Conservation (phyloP, 2,113 vertebrate species). For the Panurus biarmicus region DNA sequence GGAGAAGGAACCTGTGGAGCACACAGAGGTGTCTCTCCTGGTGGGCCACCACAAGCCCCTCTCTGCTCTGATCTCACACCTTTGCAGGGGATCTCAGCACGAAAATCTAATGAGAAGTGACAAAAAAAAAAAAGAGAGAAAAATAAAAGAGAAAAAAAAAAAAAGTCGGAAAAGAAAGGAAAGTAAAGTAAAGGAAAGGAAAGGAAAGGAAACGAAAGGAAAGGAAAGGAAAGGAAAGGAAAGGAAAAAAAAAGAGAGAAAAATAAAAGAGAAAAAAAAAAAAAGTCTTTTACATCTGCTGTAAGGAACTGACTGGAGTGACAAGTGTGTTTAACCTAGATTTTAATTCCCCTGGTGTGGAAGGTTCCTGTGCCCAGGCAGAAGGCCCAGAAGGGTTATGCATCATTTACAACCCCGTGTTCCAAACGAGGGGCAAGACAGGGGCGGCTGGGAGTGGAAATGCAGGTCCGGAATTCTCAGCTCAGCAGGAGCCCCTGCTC, state of each 20-base stretch:
- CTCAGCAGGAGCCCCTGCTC: slow-evolving; percentile 14
- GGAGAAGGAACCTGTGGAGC: not conserved
- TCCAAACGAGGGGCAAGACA: not conserved
- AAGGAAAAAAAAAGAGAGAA: not conserved
- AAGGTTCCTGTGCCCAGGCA: slow-evolving; percentile 18
- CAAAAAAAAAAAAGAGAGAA: not conserved
- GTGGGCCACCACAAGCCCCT: not conserved
- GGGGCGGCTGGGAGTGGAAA: not conserved
- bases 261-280: too few species aligned
- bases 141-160: too few species aligned
- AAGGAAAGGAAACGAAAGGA: too few species aligned
- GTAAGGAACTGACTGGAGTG: not conserved
- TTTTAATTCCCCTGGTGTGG: slow-evolving; percentile 19
- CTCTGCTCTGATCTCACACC: not conserved
- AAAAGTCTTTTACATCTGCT: not conserved
- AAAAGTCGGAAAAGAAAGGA: too few species aligned
- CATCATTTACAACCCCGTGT: slow-evolving; percentile 27
- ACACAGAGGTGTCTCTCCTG: not conserved
- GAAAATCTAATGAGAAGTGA: not conserved
- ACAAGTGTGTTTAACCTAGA: slow-evolving; percentile 24
- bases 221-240: too few species aligned
- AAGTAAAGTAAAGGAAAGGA: too few species aligned
- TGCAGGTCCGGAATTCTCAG: not conserved
- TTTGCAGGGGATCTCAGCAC: not conserved
- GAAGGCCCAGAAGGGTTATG: slow-evolving; percentile 46